Evolutionary conservation across 2,797 vertebrate species (phyloP).

Genomic region (Astyanax mexicanus): DNA sequence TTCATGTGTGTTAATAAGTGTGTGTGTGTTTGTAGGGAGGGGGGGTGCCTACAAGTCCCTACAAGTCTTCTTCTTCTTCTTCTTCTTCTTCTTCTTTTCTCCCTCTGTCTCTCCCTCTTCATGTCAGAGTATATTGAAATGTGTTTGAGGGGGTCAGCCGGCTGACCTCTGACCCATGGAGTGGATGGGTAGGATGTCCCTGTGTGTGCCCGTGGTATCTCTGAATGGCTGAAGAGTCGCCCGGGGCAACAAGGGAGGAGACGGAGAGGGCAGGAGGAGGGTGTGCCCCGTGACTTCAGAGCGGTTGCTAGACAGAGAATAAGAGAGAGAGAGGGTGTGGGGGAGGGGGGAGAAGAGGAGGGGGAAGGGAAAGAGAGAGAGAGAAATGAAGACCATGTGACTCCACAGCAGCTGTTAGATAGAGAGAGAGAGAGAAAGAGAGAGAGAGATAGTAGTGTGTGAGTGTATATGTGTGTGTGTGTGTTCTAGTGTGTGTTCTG

Average conservation of each 20-base stretch:
- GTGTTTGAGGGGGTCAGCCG: background rate
- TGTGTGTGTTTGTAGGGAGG: background rate
- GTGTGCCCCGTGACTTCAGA: conserved; percentile 15
- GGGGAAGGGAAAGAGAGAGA: conserved; percentile 64
- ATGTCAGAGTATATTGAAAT: conserved; percentile 8
- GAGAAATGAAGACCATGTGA: conserved; percentile 56
- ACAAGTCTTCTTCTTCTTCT: background rate
- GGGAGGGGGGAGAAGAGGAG: conserved; percentile 64
- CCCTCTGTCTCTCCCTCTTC: conserved; percentile 3
- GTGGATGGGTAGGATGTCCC: background rate
- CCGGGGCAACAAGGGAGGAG: conserved; percentile 6
- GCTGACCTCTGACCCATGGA: background rate
- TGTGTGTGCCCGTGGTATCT: background rate
- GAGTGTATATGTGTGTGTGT: conserved; percentile 22
- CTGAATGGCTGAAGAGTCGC: conserved; percentile 2
- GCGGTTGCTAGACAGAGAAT: conserved; percentile 15
- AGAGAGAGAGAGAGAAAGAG: conserved; percentile 44
- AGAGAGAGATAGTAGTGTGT: background rate
- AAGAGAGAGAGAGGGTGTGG: no score
- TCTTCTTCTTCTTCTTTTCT: conserved; percentile 10
- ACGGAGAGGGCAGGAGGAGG: background rate
- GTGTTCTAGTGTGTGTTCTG: conserved; percentile 16
- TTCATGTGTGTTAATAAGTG: background rate
- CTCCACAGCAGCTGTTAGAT: conserved; percentile 65
- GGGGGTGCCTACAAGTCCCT: conserved; percentile 14